Percentiles rank a stretch among this genome's conserved stretches.
phyloP scores from a whole-genome alignment of 2,797 vertebrate species.

The Coracias cyanogaster region DNA sequence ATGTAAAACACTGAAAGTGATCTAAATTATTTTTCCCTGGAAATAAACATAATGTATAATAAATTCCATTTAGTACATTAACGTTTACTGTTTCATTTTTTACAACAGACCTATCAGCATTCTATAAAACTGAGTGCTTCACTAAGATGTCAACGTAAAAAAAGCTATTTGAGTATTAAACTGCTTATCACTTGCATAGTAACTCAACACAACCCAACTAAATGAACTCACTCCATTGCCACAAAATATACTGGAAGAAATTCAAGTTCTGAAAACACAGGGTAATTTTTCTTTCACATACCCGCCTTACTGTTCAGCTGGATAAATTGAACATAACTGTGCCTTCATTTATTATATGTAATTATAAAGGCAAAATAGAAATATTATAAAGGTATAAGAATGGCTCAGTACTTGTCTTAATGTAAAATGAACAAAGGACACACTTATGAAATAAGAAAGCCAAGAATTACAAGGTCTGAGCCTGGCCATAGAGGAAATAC shows the following conservation, averaged over 20 bases:
- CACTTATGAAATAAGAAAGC: conserved; percentile 13
- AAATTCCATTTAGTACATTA: conserved; percentile 14
- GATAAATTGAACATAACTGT: neutral
- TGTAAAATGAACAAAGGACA: conserved; percentile 50
- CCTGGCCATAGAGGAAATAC: neutral
- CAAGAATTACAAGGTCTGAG: conserved; percentile 37
- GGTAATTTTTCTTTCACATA: neutral
- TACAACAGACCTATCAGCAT: conserved; percentile 29
- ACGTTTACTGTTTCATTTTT: conserved; percentile 56
- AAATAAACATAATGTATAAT: conserved; percentile 14
- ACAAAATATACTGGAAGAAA: conserved; percentile 46
- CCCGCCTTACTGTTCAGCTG: conserved; percentile 1
- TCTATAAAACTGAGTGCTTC: conserved; percentile 26
- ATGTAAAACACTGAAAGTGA: neutral
- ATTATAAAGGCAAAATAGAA: neutral
- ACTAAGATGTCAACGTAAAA: conserved; percentile 22
- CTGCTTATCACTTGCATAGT: conserved; percentile 25
- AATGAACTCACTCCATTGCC: conserved; percentile 44
- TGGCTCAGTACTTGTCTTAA: neutral
- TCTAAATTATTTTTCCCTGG: neutral
- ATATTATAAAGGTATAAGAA: neutral
- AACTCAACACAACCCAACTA: conserved; percentile 28
- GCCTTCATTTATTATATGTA: neutral
- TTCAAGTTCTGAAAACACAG: conserved; percentile 40
- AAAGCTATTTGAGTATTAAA: conserved; percentile 34